Evolutionary conservation across 2,113 vertebrate species (phyloP).

Genomic region (Axis porcinus): DNA sequence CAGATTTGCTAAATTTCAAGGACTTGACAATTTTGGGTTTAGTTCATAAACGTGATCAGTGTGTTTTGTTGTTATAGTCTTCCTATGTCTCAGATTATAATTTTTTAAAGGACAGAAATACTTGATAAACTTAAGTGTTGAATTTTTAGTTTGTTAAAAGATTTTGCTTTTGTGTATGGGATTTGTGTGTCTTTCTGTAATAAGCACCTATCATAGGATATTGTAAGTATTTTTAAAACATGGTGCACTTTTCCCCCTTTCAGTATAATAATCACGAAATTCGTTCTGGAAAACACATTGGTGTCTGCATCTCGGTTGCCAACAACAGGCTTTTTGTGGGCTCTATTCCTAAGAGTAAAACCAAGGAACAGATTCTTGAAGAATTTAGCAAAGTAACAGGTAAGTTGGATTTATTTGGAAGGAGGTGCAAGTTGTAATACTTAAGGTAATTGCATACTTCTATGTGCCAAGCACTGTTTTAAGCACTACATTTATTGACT

Average conservation of each 20-base stretch:
- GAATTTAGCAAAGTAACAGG: conserved; percentile 99
- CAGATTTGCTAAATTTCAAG: not conserved
- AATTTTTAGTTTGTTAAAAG: not conserved
- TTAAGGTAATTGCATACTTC: not conserved
- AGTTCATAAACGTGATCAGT: not conserved
- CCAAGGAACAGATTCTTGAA: conserved; percentile 99
- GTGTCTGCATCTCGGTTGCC: conserved; percentile 98
- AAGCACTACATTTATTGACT: not conserved
- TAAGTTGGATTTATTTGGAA: conserved; percentile 75
- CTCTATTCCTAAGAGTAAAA: conserved; percentile 99
- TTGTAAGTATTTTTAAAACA: conserved; percentile 13
- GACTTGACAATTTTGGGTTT: not conserved
- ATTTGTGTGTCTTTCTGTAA: not conserved
- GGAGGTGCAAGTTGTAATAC: not conserved
- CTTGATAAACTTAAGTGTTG: not conserved
- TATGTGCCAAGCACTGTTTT: not conserved
- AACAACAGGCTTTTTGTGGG: conserved; percentile 99
- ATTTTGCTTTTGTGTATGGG: not conserved
- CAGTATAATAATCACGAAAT: conserved; percentile 99
- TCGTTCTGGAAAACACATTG: conserved; percentile 97
- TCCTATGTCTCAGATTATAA: not conserved
- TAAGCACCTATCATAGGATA: not conserved
- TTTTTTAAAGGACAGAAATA: not conserved
- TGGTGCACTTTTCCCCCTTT: conserved; percentile 44
- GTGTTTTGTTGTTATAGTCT: not conserved